phyloP scores from a whole-genome alignment of 2,113 vertebrate species.

The Scatophagus argus region DNA sequence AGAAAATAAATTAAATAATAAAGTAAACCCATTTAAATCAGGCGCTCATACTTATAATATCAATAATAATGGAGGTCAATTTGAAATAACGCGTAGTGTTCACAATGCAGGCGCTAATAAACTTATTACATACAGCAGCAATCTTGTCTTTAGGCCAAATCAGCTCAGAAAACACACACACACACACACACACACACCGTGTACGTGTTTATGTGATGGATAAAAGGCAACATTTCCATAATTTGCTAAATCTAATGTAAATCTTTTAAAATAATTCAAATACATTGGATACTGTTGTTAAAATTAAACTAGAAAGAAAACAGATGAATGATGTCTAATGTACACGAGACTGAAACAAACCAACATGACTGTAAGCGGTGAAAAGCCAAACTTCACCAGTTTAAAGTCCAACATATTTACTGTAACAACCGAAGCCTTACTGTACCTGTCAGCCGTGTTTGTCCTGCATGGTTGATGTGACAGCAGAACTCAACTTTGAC shows the following conservation, averaged over 20 bases:
- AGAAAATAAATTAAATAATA: slow-evolving; percentile 29
- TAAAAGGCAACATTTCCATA: not conserved
- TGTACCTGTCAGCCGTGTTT: too few species aligned
- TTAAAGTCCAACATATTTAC: not conserved
- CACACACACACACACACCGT: not conserved
- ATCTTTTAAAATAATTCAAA: not conserved
- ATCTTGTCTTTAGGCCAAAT: not conserved
- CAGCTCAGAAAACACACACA: not conserved
- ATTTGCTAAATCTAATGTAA: not conserved
- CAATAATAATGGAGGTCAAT: too few species aligned
- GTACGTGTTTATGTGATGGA: not conserved
- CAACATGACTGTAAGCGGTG: too few species aligned
- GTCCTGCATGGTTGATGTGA: not conserved
- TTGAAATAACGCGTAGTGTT: too few species aligned
- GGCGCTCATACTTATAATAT: not conserved
- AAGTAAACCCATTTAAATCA: not conserved
- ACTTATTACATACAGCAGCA: not conserved
- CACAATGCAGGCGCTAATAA: not conserved
- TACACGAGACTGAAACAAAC: not conserved
- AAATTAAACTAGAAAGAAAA: not conserved
- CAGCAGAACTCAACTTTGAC: not conserved
- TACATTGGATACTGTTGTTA: not conserved
- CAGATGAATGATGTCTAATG: not conserved
- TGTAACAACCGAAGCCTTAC: too few species aligned
- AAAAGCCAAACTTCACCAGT: not conserved